Conservation (phyloP, 2,888 invertebrate genomes). For the Polyommatus iphigenia region DNA sequence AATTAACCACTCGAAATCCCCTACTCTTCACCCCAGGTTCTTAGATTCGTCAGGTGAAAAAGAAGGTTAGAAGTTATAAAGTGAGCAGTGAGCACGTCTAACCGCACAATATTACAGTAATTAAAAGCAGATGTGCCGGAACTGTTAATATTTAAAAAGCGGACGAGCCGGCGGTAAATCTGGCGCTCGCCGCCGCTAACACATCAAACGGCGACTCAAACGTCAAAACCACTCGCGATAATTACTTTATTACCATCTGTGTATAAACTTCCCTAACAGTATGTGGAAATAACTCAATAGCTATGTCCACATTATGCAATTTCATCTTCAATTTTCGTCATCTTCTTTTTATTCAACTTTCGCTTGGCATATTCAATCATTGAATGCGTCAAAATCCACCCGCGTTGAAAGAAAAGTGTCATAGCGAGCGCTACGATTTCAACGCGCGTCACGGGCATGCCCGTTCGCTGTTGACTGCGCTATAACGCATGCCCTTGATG, state of each 20-base stretch:
- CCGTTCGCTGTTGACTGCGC: too few relatives aligned
- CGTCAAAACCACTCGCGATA: conserved; percentile 5
- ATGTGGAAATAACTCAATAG: neutral
- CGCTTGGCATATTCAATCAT: too few relatives aligned
- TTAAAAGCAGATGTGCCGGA: conserved; percentile 27
- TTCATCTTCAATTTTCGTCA: too few relatives aligned
- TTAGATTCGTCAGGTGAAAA: neutral
- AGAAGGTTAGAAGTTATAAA: neutral
- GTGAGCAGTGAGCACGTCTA: neutral
- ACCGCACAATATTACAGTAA: conserved; percentile 22
- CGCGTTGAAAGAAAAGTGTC: too few relatives aligned
- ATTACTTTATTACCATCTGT: conserved; percentile 13
- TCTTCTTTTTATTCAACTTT: too few relatives aligned
- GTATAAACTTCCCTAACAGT: neutral
- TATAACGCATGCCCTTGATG: too few relatives aligned
- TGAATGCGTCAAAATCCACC: too few relatives aligned
- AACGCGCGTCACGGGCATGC: too few relatives aligned
- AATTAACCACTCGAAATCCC: too few relatives aligned
- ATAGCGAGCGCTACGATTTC: too few relatives aligned
- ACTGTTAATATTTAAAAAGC: conserved; percentile 27
- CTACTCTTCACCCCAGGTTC: neutral
- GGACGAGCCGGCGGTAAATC: conserved; percentile 43
- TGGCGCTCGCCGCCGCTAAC: conserved; percentile 46
- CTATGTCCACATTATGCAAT: too few relatives aligned
- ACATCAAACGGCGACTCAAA: conserved; percentile 44